These are phyloP conservation scores for Coracopsis vasa DNA, from an alignment of 2,113 vertebrate genomes.

Conservation along the genomic window DNA sequence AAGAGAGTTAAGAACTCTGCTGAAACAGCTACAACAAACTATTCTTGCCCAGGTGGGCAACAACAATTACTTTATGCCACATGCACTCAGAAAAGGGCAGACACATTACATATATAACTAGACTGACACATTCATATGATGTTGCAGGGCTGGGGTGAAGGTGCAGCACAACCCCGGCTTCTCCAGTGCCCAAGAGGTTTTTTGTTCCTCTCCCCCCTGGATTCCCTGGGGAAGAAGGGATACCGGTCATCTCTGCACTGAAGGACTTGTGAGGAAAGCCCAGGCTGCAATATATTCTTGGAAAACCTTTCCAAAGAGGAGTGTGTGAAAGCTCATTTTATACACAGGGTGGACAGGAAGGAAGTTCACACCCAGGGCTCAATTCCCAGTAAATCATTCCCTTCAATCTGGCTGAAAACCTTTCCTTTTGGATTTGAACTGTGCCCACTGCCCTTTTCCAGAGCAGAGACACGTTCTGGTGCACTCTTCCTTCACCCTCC, in stretches of 20 bases:
- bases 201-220: not conserved
- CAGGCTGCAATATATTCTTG: not conserved
- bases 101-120: too few species aligned
- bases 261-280: not conserved
- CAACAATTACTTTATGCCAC: not conserved
- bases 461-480: not conserved
- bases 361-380: not conserved
- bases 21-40: not conserved
- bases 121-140: fast-evolving
- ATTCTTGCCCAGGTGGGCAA: not conserved
- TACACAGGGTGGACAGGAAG: fast-evolving
- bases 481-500: not conserved
- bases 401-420: not conserved
- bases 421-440: not conserved
- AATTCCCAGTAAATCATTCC: not conserved
- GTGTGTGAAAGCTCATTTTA: not conserved
- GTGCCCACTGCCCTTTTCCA: not conserved
- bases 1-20: not conserved
- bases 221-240: not conserved
- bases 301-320: not conserved
- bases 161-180: not conserved
- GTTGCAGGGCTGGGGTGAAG: not conserved
- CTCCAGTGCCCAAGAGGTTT: not conserved
- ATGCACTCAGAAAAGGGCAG: not conserved
- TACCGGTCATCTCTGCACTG: not conserved